phyloP scores from a whole-genome alignment of 2,888 invertebrate genomes.

The Zaprionus obscuricornis region DNA sequence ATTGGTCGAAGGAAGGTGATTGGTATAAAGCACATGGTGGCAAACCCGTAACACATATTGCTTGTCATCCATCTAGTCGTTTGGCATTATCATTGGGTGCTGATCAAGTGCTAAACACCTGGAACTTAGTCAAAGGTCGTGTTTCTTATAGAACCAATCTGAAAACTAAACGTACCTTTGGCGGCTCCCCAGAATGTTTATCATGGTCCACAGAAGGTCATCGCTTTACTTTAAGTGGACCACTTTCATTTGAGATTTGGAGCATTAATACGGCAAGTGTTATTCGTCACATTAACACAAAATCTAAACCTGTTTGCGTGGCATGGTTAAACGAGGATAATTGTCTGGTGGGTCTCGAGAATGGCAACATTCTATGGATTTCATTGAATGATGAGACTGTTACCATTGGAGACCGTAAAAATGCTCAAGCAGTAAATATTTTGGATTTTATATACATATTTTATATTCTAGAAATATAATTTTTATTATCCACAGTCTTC shows the following conservation, averaged over 20 bases:
- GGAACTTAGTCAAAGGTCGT: slow-evolving; percentile 97
- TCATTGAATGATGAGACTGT: slow-evolving; percentile 85
- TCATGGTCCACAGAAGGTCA: slow-evolving; percentile 90
- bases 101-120: slow-evolving; percentile 93
- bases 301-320: slow-evolving; percentile 88
- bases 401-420: too few relatives aligned
- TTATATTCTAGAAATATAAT: too few relatives aligned
- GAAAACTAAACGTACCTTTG: slow-evolving; percentile 86
- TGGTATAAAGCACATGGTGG: slow-evolving; percentile 94
- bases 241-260: slow-evolving; percentile 91
- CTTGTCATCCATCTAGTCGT: slow-evolving; percentile 95
- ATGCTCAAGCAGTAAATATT: slow-evolving; percentile 39
- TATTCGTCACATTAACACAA: slow-evolving; percentile 87
- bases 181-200: slow-evolving; percentile 83
- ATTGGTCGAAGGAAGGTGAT: slow-evolving; percentile 93
- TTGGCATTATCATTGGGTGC: slow-evolving; percentile 93
- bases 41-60: slow-evolving; percentile 88
- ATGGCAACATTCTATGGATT: slow-evolving; percentile 87
- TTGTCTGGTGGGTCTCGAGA: slow-evolving; percentile 89
- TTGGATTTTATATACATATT: too few relatives aligned
- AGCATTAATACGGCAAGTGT: slow-evolving; percentile 90
- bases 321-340: slow-evolving; percentile 88
- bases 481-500: slow-evolving; percentile 35
- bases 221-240: slow-evolving; percentile 90
- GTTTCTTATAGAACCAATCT: slow-evolving; percentile 95